Evolutionary conservation across 1,140 invertebrate species (phyloP), one percentile per base, ranked within the genome.

Genomic region (Aphelinus atriplicis): DNA sequence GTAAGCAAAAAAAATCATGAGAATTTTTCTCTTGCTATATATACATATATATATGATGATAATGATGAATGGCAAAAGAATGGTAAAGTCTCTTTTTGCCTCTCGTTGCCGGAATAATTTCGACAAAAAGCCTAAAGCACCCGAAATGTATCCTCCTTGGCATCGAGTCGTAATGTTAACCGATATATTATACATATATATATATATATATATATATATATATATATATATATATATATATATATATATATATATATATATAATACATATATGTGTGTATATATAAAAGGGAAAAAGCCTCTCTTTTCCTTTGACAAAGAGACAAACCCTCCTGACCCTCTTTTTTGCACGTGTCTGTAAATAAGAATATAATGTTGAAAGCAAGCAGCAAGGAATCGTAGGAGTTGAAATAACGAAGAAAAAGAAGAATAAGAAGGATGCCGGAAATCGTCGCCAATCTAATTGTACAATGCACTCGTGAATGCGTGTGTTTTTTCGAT

Each of bases 341-440:
- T 73, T 74, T 75, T 63, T 75, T 63, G 65, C 65, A 64, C 58
- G 58, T 64, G 66, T 69, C 45, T 69, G 60, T 75, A 70, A 69
- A 75, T 64, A 75, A 63, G 43, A 69, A 60, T 50, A 47, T 50
- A 46, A 75, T 75, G 73, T 75, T 75, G 66, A 75, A 75, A 75
- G 73, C 65, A 68, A 74, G 60, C 51, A 69, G 53, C 1, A 71
- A 55, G 10, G 47, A 74, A 56, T 66, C 56, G 72, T 7, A 73
- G 64, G 57, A 60, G 61, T 75, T 53, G 73, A 69, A 47, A 26
- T 26, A 62, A 47, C 46, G 57, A 68, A 74, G 58, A 68, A 68
- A 74, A 68, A 47, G 73, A 75, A 75, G 66, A 74, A 68, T 10
- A 74, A 63, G 61, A 64, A 69, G 60, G 46, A 7, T 75, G 48